phyloP scores from a whole-genome alignment of 2,888 invertebrate genomes.

The Epinotia demarniana region DNA sequence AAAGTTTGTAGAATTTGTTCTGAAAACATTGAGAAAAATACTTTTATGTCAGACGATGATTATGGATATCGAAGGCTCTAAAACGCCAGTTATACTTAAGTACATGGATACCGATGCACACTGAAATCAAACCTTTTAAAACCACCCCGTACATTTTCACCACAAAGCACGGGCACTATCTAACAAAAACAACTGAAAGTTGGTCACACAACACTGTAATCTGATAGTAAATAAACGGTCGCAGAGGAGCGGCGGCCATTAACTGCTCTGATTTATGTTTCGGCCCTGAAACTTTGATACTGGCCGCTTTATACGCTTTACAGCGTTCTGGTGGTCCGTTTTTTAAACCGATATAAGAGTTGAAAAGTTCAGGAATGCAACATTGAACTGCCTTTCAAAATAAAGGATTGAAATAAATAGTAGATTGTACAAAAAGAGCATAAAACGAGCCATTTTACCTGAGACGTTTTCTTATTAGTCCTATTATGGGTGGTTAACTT shows the following conservation, averaged over 20 bases:
- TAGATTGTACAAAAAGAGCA: no score
- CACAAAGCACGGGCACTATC: slow-evolving; percentile 26
- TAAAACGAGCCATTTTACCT: not conserved
- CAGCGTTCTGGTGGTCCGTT: slow-evolving; percentile 24
- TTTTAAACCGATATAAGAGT: slow-evolving; percentile 24
- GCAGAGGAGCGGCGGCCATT: slow-evolving; percentile 57
- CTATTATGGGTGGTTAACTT: no score
- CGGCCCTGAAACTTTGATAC: slow-evolving; percentile 50
- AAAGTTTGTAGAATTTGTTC: no score
- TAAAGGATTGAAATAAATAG: not conserved
- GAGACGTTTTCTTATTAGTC: not conserved
- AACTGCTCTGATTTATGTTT: slow-evolving; percentile 61
- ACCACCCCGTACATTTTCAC: slow-evolving; percentile 7
- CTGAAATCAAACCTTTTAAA: slow-evolving; percentile 2
- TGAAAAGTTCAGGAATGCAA: not conserved
- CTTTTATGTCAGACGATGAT: no score
- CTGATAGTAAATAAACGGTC: slow-evolving; percentile 57
- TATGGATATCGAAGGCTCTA: no score
- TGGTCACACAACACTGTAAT: slow-evolving; percentile 47
- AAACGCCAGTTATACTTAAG: no score
- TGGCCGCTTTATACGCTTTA: slow-evolving; percentile 37
- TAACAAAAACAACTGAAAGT: slow-evolving; percentile 45
- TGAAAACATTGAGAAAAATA: no score
- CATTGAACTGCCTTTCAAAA: not conserved
- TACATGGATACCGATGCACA: not conserved